Evolutionary conservation across 2,797 vertebrate genomes (phyloP).

Genomic region (Anniella stebbinsi): DNA sequence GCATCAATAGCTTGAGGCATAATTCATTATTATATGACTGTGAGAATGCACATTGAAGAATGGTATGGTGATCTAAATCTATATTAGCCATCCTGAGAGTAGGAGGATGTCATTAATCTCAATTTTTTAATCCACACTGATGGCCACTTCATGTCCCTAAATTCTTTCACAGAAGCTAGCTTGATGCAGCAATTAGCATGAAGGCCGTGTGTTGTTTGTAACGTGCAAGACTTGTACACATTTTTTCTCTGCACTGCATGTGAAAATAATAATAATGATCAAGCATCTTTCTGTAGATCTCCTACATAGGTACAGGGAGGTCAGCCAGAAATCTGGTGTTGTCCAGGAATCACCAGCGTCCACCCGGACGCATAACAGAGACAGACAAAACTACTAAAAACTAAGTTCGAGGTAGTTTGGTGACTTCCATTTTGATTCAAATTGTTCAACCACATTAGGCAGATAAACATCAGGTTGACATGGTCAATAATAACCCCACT

Average conservation of each 20-base stretch:
- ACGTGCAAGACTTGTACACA: background rate
- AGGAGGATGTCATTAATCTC: background rate
- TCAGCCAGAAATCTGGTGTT: background rate
- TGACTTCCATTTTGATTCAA: conserved; percentile 18
- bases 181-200: background rate
- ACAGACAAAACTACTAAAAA: background rate
- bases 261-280: conserved; percentile 18
- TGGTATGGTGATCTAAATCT: background rate
- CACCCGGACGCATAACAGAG: background rate
- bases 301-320: background rate
- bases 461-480: conserved; percentile 18
- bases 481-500: conserved; percentile 35
- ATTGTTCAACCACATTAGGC: background rate
- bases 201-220: background rate
- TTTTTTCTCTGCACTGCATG: background rate
- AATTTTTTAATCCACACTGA: background rate
- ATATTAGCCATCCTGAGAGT: background rate
- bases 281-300: background rate
- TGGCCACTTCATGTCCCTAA: background rate
- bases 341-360: background rate
- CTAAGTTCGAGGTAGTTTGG: background rate
- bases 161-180: background rate
- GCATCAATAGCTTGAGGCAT: background rate
- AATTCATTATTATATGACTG: background rate
- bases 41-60: background rate